These are phyloP conservation scores for Brenthis hecate DNA, from an alignment of 2,888 invertebrate species.

Conservation along the genomic window DNA sequence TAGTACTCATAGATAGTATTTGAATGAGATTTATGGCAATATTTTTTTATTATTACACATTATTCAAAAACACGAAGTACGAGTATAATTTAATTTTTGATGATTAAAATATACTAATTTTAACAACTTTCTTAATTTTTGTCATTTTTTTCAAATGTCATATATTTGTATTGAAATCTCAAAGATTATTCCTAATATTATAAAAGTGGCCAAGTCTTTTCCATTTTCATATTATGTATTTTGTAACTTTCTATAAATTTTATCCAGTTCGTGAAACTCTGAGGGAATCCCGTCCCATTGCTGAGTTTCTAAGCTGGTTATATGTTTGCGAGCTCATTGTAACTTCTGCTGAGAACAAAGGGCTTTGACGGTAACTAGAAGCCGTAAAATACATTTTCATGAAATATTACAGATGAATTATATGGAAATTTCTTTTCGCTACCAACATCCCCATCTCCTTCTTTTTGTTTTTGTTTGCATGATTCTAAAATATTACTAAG, in stretches of 20 bases:
- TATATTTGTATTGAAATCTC: background rate
- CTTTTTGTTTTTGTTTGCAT: too few relatives aligned
- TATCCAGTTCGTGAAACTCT: conserved; percentile 19
- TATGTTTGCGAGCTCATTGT: conserved; percentile 29
- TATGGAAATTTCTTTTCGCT: too few relatives aligned
- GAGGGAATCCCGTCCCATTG: conserved; percentile 21
- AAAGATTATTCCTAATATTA: background rate
- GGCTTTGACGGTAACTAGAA: conserved; percentile 20
- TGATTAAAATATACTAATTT: too few relatives aligned
- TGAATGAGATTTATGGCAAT: too few relatives aligned
- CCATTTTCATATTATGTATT: conserved; percentile 27
- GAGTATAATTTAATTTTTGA: too few relatives aligned
- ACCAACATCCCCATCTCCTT: too few relatives aligned
- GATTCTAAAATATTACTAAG: too few relatives aligned
- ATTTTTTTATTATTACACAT: too few relatives aligned
- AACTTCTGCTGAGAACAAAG: conserved; percentile 24
- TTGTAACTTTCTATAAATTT: conserved; percentile 26
- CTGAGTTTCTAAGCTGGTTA: conserved; percentile 28
- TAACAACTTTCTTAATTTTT: too few relatives aligned
- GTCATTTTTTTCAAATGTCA: too few relatives aligned
- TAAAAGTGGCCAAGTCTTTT: conserved; percentile 4
- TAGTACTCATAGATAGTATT: too few relatives aligned
- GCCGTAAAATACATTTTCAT: conserved; percentile 20
- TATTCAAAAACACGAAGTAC: too few relatives aligned
- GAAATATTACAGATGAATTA: background rate